A percentile compares a stretch with the other conserved stretches of the same genome.
Conservation (phyloP, 2,797 vertebrate genomes). For the Leptoclinus maculatus region DNA sequence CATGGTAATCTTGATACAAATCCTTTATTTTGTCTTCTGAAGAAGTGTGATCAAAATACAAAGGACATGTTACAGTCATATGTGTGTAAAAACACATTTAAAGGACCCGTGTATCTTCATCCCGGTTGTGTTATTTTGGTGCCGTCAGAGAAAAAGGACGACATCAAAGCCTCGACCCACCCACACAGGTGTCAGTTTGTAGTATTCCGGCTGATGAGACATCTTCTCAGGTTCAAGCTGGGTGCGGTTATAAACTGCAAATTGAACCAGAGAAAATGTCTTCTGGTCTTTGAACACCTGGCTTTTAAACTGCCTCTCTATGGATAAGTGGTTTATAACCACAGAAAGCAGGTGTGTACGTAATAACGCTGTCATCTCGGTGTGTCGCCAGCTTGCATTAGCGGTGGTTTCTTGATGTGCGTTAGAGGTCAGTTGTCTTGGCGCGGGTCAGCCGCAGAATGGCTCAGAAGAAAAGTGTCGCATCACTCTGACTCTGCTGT, state of each 20-base stretch:
- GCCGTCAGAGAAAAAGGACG: neutral
- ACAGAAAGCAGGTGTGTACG: constrained; percentile 21
- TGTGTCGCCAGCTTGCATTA: constrained; percentile 30
- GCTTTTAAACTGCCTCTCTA: constrained; percentile 11
- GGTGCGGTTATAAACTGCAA: neutral
- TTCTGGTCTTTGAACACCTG: neutral
- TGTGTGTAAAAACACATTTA: neutral
- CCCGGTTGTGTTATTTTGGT: neutral
- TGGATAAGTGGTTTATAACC: constrained; percentile 39
- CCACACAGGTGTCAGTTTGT: neutral
- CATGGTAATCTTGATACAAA: neutral
- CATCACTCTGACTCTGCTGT: constrained; percentile 22
- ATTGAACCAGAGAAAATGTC: neutral
- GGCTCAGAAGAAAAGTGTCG: constrained; percentile 15
- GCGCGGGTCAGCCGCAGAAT: constrained; percentile 17
- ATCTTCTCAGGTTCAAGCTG: neutral
- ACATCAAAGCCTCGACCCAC: neutral
- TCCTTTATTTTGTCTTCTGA: neutral
- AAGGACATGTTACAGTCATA: neutral
- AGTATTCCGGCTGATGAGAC: neutral
- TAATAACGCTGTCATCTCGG: constrained; percentile 9
- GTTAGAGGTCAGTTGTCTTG: constrained; percentile 9
- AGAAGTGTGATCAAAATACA: neutral
- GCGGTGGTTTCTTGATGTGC: constrained; percentile 10
- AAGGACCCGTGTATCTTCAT: neutral